Evolutionary conservation across 2,888 invertebrate species (phyloP), one percentile per base, ranked within the genome.

Genomic region (Nebria brevicollis): DNA sequence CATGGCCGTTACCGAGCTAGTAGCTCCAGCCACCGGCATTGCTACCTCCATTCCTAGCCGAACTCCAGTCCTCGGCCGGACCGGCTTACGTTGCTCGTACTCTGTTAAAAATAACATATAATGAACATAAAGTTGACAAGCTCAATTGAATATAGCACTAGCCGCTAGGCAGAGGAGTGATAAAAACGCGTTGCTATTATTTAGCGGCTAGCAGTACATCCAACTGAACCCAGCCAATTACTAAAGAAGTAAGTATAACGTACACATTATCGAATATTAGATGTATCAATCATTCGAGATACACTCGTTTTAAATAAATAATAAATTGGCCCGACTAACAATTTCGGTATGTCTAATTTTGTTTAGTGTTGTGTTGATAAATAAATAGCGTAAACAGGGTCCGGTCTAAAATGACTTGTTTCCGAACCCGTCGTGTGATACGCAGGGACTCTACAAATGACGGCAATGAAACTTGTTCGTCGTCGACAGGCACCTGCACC

Each of bases 21-120:
- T 72, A 81, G 77, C 81, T 86, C 89, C 88, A 85, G 92, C 89
- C 89, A 91, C 89, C 87, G 92, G 92, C 92, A 92, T 92, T 86
- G 90, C 89, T 87, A 89, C 89, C 87, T 90, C 90, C 90, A 90
- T 89, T 81, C 72, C 72, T 34, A 75, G 43, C 43, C 75, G 82
- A 73, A 72, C 72, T 83, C 83, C 82, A 82, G 83, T 78, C 83
- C 82, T 82, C 77, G 72, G 72, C 83, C 82, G 84, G 82, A 77
- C 83, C 81, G 83, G 81, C 72, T 76, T 64, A 82, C 81, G 81
- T 54, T 78, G 10, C 15, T 72, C 68, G 66, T 34, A 77, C 41
- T 72, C 77, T 77, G 72, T 75, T 54, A 13, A 64, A 75, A 80
- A 26, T 70, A 70, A 70, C 10, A 66, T 25, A 70, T 70, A 70